These are phyloP conservation scores for Mionectes olivaceus DNA, from an alignment of 2,797 vertebrate species.

Conservation along the genomic window DNA sequence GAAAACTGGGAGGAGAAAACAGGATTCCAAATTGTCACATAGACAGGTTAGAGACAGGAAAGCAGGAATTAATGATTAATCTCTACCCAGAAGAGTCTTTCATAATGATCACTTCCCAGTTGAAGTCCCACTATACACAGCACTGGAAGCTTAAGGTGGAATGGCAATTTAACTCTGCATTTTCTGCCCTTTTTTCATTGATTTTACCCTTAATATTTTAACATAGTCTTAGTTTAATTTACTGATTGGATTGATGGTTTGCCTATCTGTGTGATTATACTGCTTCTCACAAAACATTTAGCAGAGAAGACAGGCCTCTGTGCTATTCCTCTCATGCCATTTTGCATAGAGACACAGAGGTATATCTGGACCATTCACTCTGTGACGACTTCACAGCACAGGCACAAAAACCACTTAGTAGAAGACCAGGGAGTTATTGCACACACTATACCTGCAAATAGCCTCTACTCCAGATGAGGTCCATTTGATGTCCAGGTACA, in stretches of 20 bases:
- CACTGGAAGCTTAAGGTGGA: not conserved
- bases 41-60: not conserved
- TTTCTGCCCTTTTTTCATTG: not conserved
- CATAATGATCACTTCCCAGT: not conserved
- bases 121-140: not conserved
- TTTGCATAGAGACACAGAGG: not conserved
- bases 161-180: not conserved
- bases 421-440: not conserved
- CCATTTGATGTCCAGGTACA: not conserved
- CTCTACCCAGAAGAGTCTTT: not conserved
- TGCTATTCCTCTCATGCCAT: not conserved
- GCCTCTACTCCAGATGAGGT: not conserved
- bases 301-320: not conserved
- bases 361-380: not conserved
- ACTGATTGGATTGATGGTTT: not conserved
- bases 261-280: not conserved
- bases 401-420: not conserved
- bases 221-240: constrained; percentile 1
- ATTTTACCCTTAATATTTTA: constrained; percentile 10
- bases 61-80: constrained; percentile 16
- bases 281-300: constrained; percentile 6
- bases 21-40: not conserved
- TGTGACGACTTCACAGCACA: not conserved
- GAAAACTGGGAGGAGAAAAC: not conserved
- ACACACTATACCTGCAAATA: not conserved